A percentile compares a stretch with the other conserved stretches of the same genome.
phyloP scores from a whole-genome alignment of 2,113 vertebrate species.

The Sardina pilchardus region DNA sequence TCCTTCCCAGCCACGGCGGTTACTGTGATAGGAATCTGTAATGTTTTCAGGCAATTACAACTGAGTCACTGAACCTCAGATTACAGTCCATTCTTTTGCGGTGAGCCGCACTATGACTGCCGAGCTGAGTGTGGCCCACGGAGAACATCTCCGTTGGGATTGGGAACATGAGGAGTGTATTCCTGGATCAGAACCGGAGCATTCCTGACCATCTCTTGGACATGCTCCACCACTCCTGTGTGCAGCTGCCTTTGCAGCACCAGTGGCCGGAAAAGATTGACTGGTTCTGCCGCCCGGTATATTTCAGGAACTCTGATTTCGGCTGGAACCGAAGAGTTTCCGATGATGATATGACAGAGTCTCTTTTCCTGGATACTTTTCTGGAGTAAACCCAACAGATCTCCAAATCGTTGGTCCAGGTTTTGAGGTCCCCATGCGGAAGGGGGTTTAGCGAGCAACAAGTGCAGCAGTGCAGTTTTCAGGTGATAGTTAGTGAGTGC shows the following conservation, averaged over 20 bases:
- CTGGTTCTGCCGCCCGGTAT: constrained; percentile 77
- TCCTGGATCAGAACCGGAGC: constrained; percentile 83
- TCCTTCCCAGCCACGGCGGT: not conserved
- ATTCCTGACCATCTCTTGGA: constrained; percentile 91
- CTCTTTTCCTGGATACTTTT: constrained; percentile 87
- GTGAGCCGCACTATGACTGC: constrained; percentile 21
- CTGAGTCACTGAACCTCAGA: not conserved
- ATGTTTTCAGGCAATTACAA: not conserved
- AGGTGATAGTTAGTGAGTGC: constrained; percentile 85
- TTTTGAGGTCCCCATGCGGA: constrained; percentile 71
- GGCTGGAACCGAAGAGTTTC: constrained; percentile 78
- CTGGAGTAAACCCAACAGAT: constrained; percentile 83
- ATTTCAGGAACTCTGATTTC: constrained; percentile 74
- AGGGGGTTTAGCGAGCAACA: constrained; percentile 69
- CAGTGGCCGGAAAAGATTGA: constrained; percentile 90
- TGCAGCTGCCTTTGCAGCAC: constrained; percentile 79
- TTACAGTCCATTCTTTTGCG: not conserved
- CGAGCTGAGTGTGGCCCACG: constrained; percentile 38
- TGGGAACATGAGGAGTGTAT: constrained; percentile 76
- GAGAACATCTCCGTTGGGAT: constrained; percentile 57
- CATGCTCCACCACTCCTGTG: constrained; percentile 76
- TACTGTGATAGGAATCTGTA: constrained; percentile 19
- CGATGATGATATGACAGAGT: constrained; percentile 86
- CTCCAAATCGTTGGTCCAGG: constrained; percentile 75
- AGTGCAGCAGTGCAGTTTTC: constrained; percentile 87